Conservation (phyloP, 2,797 vertebrate species). For the Hydrocynus forskahlii region DNA sequence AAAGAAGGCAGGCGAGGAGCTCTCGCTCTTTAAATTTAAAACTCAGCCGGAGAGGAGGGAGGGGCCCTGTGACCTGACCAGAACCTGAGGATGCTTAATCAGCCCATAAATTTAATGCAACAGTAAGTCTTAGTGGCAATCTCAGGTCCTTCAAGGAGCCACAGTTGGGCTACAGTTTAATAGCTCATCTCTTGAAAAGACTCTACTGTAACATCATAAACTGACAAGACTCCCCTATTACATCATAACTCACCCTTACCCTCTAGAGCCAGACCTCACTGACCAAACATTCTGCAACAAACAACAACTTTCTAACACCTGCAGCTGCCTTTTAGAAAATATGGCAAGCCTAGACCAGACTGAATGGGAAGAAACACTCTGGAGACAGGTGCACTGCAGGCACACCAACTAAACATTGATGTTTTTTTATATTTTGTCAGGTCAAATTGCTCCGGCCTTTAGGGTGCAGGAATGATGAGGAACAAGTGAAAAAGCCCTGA, state of each 20-base stretch:
- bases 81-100: conserved; percentile 11
- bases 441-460: too few species aligned
- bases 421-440: not conserved
- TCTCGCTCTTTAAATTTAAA: conserved; percentile 21
- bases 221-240: not conserved
- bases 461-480: not conserved
- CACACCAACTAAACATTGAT: not conserved
- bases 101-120: not conserved
- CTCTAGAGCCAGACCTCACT: not conserved
- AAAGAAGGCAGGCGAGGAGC: conserved; percentile 1
- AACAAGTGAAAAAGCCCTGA: not conserved
- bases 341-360: too few species aligned
- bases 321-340: too few species aligned
- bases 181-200: not conserved
- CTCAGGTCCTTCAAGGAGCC: not conserved
- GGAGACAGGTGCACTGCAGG: too few species aligned
- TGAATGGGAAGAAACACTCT: too few species aligned
- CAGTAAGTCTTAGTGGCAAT: not conserved
- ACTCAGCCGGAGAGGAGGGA: not conserved
- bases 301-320: too few species aligned
- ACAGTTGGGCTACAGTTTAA: not conserved
- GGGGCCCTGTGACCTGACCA: conserved; percentile 24
- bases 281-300: not conserved
- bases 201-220: not conserved
- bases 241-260: not conserved